These are phyloP conservation scores for Telmatochromis brachygnathus DNA, from an alignment of 2,113 vertebrate species.

Conservation along the genomic window DNA sequence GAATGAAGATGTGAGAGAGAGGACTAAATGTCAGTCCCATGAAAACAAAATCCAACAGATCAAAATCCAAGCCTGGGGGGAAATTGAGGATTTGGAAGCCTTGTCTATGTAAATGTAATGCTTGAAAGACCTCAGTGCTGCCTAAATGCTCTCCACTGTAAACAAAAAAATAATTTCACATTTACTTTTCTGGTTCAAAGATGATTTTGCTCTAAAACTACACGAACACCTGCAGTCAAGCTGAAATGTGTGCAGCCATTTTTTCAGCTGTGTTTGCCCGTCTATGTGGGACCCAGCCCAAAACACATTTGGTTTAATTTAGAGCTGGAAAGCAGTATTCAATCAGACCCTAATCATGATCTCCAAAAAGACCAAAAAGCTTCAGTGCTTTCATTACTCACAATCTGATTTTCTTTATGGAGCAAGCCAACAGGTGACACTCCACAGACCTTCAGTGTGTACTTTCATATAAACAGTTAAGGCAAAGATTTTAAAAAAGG, in stretches of 20 bases:
- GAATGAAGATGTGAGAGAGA: neutral
- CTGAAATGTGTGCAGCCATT: neutral
- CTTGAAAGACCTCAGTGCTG: neutral
- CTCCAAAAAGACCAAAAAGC: neutral
- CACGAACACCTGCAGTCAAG: neutral
- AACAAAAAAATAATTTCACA: neutral
- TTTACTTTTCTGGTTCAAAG: neutral
- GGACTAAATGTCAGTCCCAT: neutral
- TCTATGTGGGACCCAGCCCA: neutral
- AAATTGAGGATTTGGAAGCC: neutral
- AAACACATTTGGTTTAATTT: constrained; percentile 51
- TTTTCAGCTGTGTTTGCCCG: constrained; percentile 5
- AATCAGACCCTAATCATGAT: constrained; percentile 8
- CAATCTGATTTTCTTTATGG: neutral
- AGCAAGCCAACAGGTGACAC: neutral
- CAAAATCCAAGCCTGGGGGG: neutral
- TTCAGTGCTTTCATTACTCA: neutral
- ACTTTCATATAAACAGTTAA: neutral
- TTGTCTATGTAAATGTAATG: neutral
- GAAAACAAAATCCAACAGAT: neutral
- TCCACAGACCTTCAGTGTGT: neutral
- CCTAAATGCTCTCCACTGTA: neutral
- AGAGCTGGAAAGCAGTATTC: neutral
- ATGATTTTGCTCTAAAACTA: neutral
- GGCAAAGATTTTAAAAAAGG: neutral